A percentile compares a stretch with the other conserved stretches of the same genome.
phyloP scores from a whole-genome alignment of 2,797 vertebrate genomes.

The Myiotriccus ornatus region DNA sequence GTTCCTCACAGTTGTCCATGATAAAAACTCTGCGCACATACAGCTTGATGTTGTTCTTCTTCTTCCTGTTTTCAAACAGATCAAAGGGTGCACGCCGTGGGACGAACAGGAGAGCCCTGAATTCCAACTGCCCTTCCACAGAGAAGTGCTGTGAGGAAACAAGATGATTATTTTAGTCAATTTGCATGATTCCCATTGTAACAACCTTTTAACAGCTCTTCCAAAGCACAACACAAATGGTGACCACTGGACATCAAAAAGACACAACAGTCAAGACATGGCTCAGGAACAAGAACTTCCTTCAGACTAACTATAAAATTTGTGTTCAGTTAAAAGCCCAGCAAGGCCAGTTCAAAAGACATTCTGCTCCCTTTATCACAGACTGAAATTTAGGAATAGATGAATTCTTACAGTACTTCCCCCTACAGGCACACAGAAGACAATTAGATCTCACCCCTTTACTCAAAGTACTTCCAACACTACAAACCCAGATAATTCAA shows the following conservation, averaged over 20 bases:
- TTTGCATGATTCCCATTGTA: fast-evolving
- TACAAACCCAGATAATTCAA: fast-evolving
- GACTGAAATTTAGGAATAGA: fast-evolving
- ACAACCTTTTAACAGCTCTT: fast-evolving
- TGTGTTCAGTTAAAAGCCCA: fast-evolving
- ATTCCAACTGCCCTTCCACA: constrained; percentile 93
- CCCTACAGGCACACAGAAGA: fast-evolving
- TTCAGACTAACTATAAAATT: fast-evolving
- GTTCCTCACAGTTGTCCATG: constrained; percentile 97
- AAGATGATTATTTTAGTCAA: fast-evolving
- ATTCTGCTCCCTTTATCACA: too few relatives aligned
- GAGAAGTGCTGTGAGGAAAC: constrained; percentile 78
- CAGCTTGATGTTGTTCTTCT: constrained; percentile 93
- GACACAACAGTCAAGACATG: fast-evolving
- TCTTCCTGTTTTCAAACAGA: constrained; percentile 91
- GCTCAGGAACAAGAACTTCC: fast-evolving
- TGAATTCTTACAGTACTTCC: fast-evolving
- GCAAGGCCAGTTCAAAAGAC: fast-evolving
- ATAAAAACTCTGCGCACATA: constrained; percentile 96
- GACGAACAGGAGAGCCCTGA: constrained; percentile 88
- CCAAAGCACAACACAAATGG: fast-evolving
- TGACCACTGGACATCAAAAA: fast-evolving
- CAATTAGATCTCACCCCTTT: fast-evolving
- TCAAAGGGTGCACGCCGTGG: constrained; percentile 89
- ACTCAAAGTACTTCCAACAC: fast-evolving